Evolutionary conservation across 1,140 invertebrate species (phyloP).

Genomic region (Melanaphis sacchari): DNA sequence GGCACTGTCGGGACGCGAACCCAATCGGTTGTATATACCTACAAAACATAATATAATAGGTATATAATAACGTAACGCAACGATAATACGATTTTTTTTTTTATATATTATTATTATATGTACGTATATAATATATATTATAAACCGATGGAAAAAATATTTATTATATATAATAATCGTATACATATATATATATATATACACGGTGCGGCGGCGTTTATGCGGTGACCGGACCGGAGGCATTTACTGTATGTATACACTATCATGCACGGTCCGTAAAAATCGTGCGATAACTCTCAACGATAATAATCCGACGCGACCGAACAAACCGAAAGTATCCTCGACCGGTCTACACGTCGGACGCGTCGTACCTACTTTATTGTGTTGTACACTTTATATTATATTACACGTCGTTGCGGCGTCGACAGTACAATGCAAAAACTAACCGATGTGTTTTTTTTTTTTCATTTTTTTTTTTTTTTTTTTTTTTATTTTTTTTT

Average conservation of each 20-base stretch:
- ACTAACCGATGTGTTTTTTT: not conserved
- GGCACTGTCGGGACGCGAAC: no score
- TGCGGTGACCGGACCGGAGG: not conserved
- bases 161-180: no score
- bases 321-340: not conserved
- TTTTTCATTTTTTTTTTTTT: not conserved
- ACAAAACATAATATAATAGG: not conserved
- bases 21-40: not conserved
- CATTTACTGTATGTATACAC: not conserved
- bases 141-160: not conserved
- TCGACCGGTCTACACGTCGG: not conserved
- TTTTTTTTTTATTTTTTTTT: no score
- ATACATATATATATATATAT: no score
- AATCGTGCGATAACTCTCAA: slow-evolving; percentile 11
- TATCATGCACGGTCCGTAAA: slow-evolving; percentile 1
- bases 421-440: not conserved
- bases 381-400: not conserved
- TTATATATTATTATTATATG: not conserved
- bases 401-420: slow-evolving; percentile 7
- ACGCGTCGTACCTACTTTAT: slow-evolving; percentile 1
- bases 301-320: slow-evolving; percentile 2
- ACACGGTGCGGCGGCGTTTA: not conserved
- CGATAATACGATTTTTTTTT: not conserved
- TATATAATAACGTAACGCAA: not conserved
- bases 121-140: not conserved